These are phyloP conservation scores for Aphelocoma coerulescens DNA, from an alignment of 2,113 vertebrate species.

Conservation along the genomic window DNA sequence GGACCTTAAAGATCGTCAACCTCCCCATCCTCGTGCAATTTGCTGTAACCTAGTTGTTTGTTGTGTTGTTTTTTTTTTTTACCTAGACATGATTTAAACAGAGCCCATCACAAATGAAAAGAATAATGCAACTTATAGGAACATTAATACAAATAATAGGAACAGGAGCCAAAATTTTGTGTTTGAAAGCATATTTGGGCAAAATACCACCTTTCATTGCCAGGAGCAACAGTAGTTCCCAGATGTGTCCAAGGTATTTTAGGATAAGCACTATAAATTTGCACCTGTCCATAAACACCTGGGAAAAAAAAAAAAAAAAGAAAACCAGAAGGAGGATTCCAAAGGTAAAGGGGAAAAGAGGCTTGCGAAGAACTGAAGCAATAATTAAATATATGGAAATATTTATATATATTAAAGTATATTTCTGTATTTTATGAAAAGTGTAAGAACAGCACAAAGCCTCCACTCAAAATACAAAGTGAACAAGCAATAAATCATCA, in stretches of 20 bases:
- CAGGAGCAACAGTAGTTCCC: slow-evolving; percentile 56
- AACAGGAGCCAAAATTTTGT: not conserved
- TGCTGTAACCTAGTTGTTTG: not conserved
- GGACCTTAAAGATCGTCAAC: not conserved
- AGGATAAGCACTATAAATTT: slow-evolving; percentile 69
- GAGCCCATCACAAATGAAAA: not conserved
- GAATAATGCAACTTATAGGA: not conserved
- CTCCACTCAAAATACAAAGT: not conserved
- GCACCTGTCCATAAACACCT: slow-evolving; percentile 74
- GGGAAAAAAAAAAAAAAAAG: not conserved
- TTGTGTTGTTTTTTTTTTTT: not conserved
- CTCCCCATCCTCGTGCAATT: not conserved
- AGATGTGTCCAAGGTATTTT: slow-evolving; percentile 71
- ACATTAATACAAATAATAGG: not conserved
- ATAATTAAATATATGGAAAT: not conserved
- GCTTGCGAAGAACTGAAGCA: not conserved
- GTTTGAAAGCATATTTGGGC: not conserved
- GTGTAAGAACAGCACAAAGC: not conserved
- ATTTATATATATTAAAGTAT: not conserved
- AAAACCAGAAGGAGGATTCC: not conserved
- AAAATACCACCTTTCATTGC: slow-evolving; percentile 75
- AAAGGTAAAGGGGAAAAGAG: not conserved
- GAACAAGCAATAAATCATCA: not conserved
- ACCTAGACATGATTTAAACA: not conserved
- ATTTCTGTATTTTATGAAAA: not conserved